phyloP scores from a whole-genome alignment of 2,113 vertebrate genomes.

The Barnardius zonarius region DNA sequence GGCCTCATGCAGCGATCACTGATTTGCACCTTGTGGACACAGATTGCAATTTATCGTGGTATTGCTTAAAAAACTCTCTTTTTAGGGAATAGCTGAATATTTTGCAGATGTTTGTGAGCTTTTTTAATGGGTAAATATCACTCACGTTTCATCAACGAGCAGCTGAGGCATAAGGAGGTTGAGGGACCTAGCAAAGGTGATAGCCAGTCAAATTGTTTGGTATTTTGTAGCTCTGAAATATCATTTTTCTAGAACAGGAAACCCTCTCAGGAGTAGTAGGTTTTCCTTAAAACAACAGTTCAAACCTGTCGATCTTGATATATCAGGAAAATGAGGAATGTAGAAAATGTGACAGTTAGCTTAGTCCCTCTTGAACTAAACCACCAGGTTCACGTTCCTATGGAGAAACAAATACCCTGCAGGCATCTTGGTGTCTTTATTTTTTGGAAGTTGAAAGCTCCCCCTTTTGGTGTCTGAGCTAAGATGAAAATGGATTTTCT shows the following conservation, averaged over 20 bases:
- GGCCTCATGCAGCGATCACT: not conserved
- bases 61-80: not conserved
- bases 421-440: constrained; percentile 40
- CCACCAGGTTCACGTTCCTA: constrained; percentile 45
- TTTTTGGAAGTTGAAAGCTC: constrained; percentile 41
- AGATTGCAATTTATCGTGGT: not conserved
- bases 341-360: constrained; percentile 46
- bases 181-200: constrained; percentile 31
- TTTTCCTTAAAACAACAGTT: constrained; percentile 63
- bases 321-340: constrained; percentile 55
- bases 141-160: not conserved
- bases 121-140: not conserved
- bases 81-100: not conserved
- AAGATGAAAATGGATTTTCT: not conserved
- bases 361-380: constrained; percentile 48
- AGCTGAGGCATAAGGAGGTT: not conserved
- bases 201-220: constrained; percentile 23
- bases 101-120: not conserved
- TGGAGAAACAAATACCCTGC: constrained; percentile 57
- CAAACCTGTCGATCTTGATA: constrained; percentile 54
- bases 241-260: constrained; percentile 38
- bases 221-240: constrained; percentile 41
- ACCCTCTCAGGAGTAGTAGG: constrained; percentile 50
- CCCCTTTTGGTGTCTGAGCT: not conserved
- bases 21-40: not conserved